Evolutionary conservation across 1,140 invertebrate species (phyloP), one percentile per base, ranked within the genome.

Genomic region (Cyrtorhinus lividipennis): DNA sequence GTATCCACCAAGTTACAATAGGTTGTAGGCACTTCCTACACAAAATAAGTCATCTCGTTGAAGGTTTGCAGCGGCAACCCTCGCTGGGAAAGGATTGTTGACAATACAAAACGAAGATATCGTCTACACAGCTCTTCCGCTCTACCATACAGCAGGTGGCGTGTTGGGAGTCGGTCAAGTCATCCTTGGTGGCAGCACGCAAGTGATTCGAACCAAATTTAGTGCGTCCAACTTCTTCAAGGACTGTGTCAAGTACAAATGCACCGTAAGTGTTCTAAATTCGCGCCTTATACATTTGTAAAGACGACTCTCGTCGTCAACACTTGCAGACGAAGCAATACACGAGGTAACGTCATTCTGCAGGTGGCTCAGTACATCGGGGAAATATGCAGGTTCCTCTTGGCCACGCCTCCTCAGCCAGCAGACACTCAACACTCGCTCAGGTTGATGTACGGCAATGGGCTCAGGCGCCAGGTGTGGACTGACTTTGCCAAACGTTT

Each of bases 141-240:
- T 98, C 0, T 98, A 98, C 72, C 95, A 98, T 71, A 88, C 89
- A 0, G 90, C 86, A 18, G 86, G 85, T 2, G 87, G 85, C 1
- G 78, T 87, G 1, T 69, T 87, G 3, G 86, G 84, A 5, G 78
- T 79, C 24, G 83, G 85, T 2, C 81, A 84, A 72, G 75, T 79
- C 3, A 64, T 98, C 0, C 67, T 92, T 0, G 73, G 77, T 62
- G 93, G 93, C 10, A 77, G 80, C 53, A 86, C 90, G 0, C 81
- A 93, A 5, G 90, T 87, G 0, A 79, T 97, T 18, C 78, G 90
- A 59, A 84, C 81, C 69, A 94, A 93, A 71, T 98, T 98, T 73
- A 96, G 92, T 12, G 94, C 91, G 2, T 86, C 86, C 0, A 90
- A 92, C 66, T 98, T 95, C 73, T 98, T 94, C 93, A 80, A 79